Percentiles rank a stretch among this genome's conserved stretches.
Conservation (phyloP, 2,888 invertebrate species). For the Trichogramma dendrolimi region DNA sequence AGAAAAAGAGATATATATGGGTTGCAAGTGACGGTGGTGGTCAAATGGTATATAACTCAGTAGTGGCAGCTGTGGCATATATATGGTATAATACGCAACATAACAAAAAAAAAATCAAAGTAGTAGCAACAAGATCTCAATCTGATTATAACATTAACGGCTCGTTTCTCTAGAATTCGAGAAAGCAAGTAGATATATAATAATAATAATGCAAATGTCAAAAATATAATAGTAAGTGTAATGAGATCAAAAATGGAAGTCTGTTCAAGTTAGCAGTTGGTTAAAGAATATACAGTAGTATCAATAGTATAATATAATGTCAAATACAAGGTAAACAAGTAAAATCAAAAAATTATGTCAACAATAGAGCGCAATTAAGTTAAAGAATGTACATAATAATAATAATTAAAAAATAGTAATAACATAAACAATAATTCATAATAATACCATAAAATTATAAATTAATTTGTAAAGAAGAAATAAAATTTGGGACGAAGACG, state of each 20-base stretch:
- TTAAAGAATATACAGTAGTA: slow-evolving; percentile 12
- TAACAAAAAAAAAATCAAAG: background rate
- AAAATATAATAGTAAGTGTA: too few species aligned
- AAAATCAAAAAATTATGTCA: background rate
- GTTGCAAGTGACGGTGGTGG: background rate
- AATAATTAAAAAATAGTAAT: slow-evolving; percentile 1
- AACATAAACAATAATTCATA: slow-evolving; percentile 19
- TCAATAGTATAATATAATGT: slow-evolving; percentile 14
- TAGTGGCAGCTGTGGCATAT: too few species aligned
- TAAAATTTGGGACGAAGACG: slow-evolving; percentile 43
- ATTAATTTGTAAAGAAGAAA: background rate
- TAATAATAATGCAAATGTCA: too few species aligned
- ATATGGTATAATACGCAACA: too few species aligned
- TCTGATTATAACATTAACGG: background rate
- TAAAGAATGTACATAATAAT: background rate
- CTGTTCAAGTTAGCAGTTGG: slow-evolving; percentile 28
- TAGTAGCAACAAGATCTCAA: background rate
- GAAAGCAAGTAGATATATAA: slow-evolving; percentile 9
- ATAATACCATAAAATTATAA: slow-evolving; percentile 15
- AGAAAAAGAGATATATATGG: slow-evolving; percentile 12
- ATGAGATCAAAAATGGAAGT: slow-evolving; percentile 16
- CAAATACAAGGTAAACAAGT: background rate
- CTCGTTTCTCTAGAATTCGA: slow-evolving; percentile 18
- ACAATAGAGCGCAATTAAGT: background rate
- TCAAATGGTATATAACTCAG: too few species aligned